Base-by-base conservation (phyloP, 1,140 invertebrate species). In the Macrosteles quadrilineatus region DNA sequence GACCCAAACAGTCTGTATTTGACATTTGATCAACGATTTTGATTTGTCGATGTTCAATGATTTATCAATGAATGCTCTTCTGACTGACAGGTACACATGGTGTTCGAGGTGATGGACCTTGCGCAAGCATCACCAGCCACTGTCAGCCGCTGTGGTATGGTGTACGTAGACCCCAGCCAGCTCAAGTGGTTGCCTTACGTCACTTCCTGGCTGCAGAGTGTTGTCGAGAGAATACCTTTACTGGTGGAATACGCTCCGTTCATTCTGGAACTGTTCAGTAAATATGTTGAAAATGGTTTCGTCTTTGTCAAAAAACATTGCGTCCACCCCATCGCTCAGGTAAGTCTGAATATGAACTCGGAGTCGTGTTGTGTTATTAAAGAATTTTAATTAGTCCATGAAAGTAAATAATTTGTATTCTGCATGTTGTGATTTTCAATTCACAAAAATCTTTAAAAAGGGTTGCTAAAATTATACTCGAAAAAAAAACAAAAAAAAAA, bases 31-130 rank as follows among this genome's bases (percentile, higher is more conserved):
- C n/a, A n/a, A n/a, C n/a, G n/a, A n/a, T n/a, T n/a, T n/a, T n/a
- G n/a, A n/a, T n/a, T n/a, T n/a, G n/a, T n/a, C n/a, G n/a, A n/a
- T n/a, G n/a, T n/a, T n/a, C n/a, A n/a, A n/a, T n/a, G n/a, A n/a
- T n/a, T n/a, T n/a, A n/a, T n/a, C n/a, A n/a, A n/a, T n/a, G n/a
- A n/a, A n/a, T n/a, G n/a, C n/a, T n/a, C n/a, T n/a, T n/a, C n/a
- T n/a, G n/a, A n/a, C 70, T 70, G 30, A 14, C 59, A 90, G 77
- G 87, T 91, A 1, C 90, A 90, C 71, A 92, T 96, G 87, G 84
- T 97, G 1, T 97, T 96, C 82, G 94, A 96, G 84, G 93, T 95
- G 1, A 89, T 91, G 79, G 93, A 96, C 80, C 81, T 96, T 23
- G 85, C 92, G 2, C 90, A 93, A 80, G 91, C 92, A 0, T 93